Evolutionary conservation across 53 echinoderm and acorn worm genomes (phyloP).

Genomic region (Mesocentrotus franciscanus): DNA sequence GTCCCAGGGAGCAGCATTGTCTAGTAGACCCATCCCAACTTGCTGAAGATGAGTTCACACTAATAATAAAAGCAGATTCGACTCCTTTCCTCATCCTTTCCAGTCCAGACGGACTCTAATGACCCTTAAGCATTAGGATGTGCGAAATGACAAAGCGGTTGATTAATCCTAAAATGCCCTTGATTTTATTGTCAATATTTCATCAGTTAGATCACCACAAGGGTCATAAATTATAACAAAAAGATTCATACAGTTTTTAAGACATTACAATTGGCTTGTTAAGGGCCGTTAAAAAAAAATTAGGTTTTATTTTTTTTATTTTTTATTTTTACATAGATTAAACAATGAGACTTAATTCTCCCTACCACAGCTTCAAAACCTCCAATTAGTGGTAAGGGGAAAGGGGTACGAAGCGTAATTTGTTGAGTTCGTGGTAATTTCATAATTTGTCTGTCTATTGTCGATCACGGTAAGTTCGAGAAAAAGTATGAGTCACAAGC

Average conservation of each 20-base stretch:
- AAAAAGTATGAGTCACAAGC: slow-evolving; percentile 3
- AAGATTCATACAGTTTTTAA: not conserved
- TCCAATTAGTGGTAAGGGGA: not conserved
- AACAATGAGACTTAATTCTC: not conserved
- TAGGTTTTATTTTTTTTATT: too few relatives aligned
- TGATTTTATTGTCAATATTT: not conserved
- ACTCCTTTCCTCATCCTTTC: not conserved
- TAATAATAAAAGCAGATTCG: not conserved
- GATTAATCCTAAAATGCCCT: not conserved
- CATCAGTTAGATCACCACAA: not conserved
- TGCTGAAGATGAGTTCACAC: not conserved
- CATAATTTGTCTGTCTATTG: slow-evolving; percentile 4
- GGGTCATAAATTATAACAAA: not conserved
- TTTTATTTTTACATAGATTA: not conserved
- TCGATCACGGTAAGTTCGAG: not conserved
- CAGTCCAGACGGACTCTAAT: not conserved
- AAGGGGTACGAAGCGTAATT: not conserved
- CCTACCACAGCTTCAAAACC: too few relatives aligned
- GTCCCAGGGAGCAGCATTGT: not conserved
- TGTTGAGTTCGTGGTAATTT: not conserved
- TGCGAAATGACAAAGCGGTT: not conserved
- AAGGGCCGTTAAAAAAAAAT: too few relatives aligned
- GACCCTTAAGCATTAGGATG: not conserved
- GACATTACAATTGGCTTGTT: not conserved
- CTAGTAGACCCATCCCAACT: slow-evolving; percentile 1